These are phyloP conservation scores for Gryllus bimaculatus DNA, from an alignment of 1,140 invertebrate genomes.

Conservation along the genomic window DNA sequence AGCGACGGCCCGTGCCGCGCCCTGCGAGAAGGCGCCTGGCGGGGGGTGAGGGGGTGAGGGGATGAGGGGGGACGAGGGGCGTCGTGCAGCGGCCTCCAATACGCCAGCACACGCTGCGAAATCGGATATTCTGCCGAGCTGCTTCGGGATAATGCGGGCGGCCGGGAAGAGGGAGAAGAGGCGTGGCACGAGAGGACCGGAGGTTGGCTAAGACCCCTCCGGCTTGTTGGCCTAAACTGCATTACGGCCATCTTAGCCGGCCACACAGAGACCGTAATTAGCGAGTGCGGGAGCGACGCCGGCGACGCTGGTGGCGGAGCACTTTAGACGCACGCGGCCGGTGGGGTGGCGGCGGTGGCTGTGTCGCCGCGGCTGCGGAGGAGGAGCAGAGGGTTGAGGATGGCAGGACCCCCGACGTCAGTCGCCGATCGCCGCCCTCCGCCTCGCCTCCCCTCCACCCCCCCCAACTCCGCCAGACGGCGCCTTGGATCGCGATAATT, in stretches of 20 bases:
- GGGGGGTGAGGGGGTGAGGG: no score
- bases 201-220: slow-evolving; percentile 2
- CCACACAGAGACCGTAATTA: neutral
- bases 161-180: no score
- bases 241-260: neutral
- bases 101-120: neutral
- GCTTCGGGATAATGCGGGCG: neutral
- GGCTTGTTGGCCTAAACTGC: slow-evolving; percentile 2
- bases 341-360: no score
- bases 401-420: neutral
- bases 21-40: no score
- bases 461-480: no score
- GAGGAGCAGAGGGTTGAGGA: no score
- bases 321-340: neutral
- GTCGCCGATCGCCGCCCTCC: neutral
- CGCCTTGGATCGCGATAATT: neutral
- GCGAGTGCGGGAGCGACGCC: neutral
- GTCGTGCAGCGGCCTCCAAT: neutral
- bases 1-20: no score
- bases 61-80: neutral
- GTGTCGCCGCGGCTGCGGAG: no score
- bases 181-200: neutral
- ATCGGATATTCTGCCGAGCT: neutral
- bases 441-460: neutral
- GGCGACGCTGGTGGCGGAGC: neutral